Base-by-base conservation (phyloP, 2,113 vertebrate genomes). In the Merops nubicus region DNA sequence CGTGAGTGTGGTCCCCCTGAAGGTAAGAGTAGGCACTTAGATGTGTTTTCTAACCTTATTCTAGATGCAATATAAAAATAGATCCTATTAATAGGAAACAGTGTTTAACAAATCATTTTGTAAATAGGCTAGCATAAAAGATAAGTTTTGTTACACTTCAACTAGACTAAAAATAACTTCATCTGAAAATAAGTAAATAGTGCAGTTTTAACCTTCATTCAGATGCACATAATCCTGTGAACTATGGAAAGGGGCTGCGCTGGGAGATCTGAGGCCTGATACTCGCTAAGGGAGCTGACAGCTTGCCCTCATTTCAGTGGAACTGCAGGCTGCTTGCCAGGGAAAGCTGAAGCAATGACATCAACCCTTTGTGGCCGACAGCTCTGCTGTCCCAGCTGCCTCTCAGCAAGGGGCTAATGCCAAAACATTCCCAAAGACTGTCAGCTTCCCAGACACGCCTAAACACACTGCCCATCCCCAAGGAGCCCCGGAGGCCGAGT, bases 21-120 rank as follows among this genome's bases (percentile, higher is more conserved):
- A 91, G 94, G 80, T 64, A 84, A n/a, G 68, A 95, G 93, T 72
- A 98, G 98, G 98, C 98, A 98, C 98, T 98, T 98, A 84, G 47
- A 95, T 93, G 91, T 77, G 84, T 77, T 91, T 65, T 68, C 73
- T 91, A 96, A 98, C 96, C 96, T 98, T 95, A 90, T 88, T 97
- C 81, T 94, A 97, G 82, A 88, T 93, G 79, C 93, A 94, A 82
- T 98, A 98, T 68, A 98, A 98, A 98, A 98, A 98, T 98, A 98
- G 97, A 97, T 97, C 80, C 94, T 97, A 98, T 98, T 98, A 98
- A 97, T 95, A 98, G 97, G 97, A 98, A 98, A 97, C 97, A 98
- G 96, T 98, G 96, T 97, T 97, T 97, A 97, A 93, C 96, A 97
- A 97, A 95, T 69, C 28, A 54, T 54, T 95, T 74, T 96, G 94